Percentiles rank a stretch among this genome's conserved stretches.
Evolutionary conservation across 2,888 invertebrate genomes (phyloP).

Genomic region (Tipula lateralis): DNA sequence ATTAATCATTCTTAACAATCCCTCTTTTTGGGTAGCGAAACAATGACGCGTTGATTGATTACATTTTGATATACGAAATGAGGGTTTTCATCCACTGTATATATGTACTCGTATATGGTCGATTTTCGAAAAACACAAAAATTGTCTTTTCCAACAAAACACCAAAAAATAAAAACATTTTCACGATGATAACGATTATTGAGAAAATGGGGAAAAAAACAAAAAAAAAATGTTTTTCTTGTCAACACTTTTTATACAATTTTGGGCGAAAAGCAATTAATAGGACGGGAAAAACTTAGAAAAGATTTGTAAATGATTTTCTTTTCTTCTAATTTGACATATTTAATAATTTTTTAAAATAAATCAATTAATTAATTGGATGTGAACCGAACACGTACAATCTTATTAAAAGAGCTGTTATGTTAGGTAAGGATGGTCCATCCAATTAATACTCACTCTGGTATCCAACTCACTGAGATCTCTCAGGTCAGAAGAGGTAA

Average conservation of each 20-base stretch:
- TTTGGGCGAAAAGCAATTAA: not conserved
- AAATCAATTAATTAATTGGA: not conserved
- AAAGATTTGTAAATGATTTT: not conserved
- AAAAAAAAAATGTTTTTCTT: not conserved
- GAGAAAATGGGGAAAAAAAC: not conserved
- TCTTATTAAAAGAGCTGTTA: too few relatives aligned
- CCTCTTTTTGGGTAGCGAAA: not conserved
- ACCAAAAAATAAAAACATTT: not conserved
- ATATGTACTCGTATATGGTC: not conserved
- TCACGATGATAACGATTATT: constrained; percentile 1
- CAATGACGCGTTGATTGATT: constrained; percentile 13
- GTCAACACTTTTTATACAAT: not conserved
- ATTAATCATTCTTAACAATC: constrained; percentile 24
- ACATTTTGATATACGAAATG: not conserved
- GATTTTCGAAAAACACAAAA: not conserved
- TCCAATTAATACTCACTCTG: too few relatives aligned
- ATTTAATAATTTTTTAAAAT: not conserved
- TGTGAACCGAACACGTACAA: too few relatives aligned
- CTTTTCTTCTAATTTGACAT: not conserved
- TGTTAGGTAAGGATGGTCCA: too few relatives aligned
- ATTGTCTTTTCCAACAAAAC: constrained; percentile 19
- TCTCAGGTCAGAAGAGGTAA: too few relatives aligned
- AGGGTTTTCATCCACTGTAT: not conserved
- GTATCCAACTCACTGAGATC: too few relatives aligned
- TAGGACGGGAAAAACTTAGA: not conserved